Evolutionary conservation across 2,113 vertebrate genomes (phyloP).

Genomic region (Hydrochoerus hydrochaeris): DNA sequence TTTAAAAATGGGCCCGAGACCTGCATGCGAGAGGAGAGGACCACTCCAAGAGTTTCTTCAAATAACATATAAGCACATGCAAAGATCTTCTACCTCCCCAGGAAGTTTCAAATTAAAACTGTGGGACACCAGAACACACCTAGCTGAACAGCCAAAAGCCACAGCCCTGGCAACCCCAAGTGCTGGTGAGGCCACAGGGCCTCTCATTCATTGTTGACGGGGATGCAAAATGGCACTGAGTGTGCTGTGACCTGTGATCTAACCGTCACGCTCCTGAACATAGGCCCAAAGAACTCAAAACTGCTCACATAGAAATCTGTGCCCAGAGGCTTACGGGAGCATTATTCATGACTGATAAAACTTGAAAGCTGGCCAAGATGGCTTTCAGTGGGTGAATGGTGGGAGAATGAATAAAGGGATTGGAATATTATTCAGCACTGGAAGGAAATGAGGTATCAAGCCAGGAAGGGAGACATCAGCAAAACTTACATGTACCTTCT

Average conservation of each 20-base stretch:
- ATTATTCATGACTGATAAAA: background rate
- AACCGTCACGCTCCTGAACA: background rate
- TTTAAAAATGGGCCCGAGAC: background rate
- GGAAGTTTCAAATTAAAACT: background rate
- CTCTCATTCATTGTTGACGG: background rate
- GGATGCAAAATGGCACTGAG: no score
- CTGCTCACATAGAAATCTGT: background rate
- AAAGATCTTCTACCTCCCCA: background rate
- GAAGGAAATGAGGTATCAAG: background rate
- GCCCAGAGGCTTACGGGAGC: background rate
- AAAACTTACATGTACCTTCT: background rate
- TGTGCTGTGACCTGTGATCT: no score
- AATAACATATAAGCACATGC: background rate
- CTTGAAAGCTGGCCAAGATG: background rate
- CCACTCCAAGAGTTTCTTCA: background rate
- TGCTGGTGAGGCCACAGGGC: background rate
- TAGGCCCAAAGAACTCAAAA: background rate
- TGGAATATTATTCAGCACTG: background rate
- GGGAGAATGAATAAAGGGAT: background rate
- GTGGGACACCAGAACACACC: background rate
- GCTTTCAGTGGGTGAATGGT: background rate
- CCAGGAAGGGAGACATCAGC: background rate
- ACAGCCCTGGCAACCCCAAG: no score
- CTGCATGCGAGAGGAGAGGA: background rate
- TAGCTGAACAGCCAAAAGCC: background rate